Conservation (phyloP, 2,888 invertebrate genomes). For the Eudemis profundana region DNA sequence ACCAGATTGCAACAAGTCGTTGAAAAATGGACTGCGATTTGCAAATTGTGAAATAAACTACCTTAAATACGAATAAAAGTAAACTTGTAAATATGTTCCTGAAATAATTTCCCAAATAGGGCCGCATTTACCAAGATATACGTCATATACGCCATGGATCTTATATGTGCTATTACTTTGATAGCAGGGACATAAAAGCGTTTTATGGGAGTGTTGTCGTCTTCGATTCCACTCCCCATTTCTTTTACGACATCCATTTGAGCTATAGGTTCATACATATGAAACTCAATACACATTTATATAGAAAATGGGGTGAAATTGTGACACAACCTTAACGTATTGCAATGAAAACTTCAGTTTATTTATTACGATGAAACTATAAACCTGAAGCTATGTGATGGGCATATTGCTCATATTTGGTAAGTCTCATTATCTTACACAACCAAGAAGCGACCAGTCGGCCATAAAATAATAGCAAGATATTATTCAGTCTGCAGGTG, state of each 20-base stretch:
- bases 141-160: conserved; percentile 4
- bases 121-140: conserved; percentile 1
- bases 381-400: too few species aligned
- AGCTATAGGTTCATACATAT: conserved; percentile 17
- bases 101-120: neutral
- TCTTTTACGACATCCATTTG: conserved; percentile 48
- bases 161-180: conserved; percentile 39
- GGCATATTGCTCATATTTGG: too few species aligned
- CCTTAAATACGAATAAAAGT: too few species aligned
- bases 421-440: too few species aligned
- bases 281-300: conserved; percentile 4
- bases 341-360: neutral
- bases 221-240: conserved; percentile 52
- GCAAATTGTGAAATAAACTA: too few species aligned
- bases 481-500: too few species aligned
- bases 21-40: too few species aligned
- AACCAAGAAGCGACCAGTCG: too few species aligned
- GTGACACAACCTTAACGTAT: too few species aligned
- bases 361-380: too few species aligned
- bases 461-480: too few species aligned
- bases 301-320: neutral
- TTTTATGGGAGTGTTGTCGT: conserved; percentile 52
- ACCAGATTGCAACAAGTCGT: too few species aligned
- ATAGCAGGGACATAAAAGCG: conserved; percentile 48
- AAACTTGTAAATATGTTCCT: conserved; percentile 18